Base-by-base conservation (phyloP, 2,888 invertebrate species). In the Altica lythri region DNA sequence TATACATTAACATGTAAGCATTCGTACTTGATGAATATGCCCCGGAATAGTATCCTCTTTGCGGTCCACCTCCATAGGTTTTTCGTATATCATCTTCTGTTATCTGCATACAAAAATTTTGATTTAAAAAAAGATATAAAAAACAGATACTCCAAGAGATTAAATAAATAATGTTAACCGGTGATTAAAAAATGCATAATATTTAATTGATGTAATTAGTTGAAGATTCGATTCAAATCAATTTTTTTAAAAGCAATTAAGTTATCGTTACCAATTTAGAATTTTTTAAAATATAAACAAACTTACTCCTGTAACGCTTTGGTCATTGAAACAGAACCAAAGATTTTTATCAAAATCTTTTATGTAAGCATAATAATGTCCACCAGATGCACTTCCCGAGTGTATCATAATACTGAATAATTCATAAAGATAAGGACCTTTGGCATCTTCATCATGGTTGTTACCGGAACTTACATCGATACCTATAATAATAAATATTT, bases 361-460 rank as follows among this genome's bases (percentile, higher is more conserved):
- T 55, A 94, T 91, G 69, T 92, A 93, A 1, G 92, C 93, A 75
- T 90, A 94, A 75, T 95, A 95, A 76, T 94, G 94, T 1, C 94
- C 94, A 16, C 92, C 92, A 12, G 88, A 87, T 0, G 93, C 92
- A 75, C 90, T 92, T 8, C 94, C 94, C 16, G 91, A 90, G 77
- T 94, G 94, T 52, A 94, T 90, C 91, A 94, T 92, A 61, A 94
- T 91, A 12, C 92, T 90, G 74, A 92, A 94, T 25, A 95, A 77
- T 74, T 95, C 92, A 73, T 94, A 94, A 37, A 85, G 77, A 74
- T 86, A 90, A 0, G 89, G 89, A 1, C 89, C 90, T 67, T 74
- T 75, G 61, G 81, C 80, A 58, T 82, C 82, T 61, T 79, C 80
- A 62, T 81, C 81, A 47, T 78, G 74, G 59, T 76, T 79, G 68